A percentile compares a stretch with the other conserved stretches of the same genome.
Conservation (phyloP, 2,113 vertebrate genomes). For the Lathamus discolor region DNA sequence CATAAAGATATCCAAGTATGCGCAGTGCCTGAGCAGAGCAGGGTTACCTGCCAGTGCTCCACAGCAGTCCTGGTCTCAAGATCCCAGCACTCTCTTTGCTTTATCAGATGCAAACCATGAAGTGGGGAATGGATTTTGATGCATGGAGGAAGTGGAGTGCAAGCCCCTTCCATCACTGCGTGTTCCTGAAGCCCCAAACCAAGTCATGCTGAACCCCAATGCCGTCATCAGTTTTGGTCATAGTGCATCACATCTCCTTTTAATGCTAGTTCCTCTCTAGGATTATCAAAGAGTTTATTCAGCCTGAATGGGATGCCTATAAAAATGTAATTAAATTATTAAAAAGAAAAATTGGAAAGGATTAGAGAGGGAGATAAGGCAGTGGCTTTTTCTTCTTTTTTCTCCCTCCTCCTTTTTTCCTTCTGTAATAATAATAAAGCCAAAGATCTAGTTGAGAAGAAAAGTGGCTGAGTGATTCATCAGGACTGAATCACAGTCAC, state of each 20-base stretch:
- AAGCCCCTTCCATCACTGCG: fast-evolving
- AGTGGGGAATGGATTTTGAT: neutral
- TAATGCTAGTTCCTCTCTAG: neutral
- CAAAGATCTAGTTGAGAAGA: neutral
- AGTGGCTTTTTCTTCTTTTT: neutral
- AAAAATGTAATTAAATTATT: neutral
- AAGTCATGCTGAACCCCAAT: fast-evolving
- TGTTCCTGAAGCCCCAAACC: neutral
- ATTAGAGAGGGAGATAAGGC: neutral
- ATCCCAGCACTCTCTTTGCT: neutral
- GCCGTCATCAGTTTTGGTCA: neutral
- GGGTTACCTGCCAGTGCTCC: neutral
- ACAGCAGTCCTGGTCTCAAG: neutral
- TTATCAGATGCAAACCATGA: neutral
- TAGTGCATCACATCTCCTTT: neutral
- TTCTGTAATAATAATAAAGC: conserved; percentile 31
- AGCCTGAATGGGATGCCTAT: neutral
- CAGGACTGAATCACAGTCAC: conserved; percentile 31
- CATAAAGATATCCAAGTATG: fast-evolving
- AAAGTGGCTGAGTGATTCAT: conserved; percentile 52
- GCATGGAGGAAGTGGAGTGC: neutral
- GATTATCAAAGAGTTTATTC: neutral
- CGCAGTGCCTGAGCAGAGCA: neutral
- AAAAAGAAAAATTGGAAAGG: neutral
- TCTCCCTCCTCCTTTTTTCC: neutral